Evolutionary conservation across 2,888 invertebrate species (phyloP), one percentile per base, ranked within the genome.

Genomic region (Baronia brevicornis): DNA sequence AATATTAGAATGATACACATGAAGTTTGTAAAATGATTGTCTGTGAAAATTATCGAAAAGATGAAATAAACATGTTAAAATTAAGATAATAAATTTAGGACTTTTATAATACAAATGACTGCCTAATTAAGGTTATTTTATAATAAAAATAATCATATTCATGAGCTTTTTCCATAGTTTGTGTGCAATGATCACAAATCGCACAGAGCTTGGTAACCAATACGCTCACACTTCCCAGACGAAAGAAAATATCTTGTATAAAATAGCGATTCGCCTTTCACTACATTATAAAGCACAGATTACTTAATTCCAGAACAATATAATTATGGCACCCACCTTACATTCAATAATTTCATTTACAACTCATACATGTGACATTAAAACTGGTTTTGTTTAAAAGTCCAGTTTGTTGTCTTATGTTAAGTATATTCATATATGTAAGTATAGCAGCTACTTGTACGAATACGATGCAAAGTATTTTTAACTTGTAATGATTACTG

Each of bases 211-310:
- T 80, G 65, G 72, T 77, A 77, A 78, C 62, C 61, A 62, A 71
- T 78, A 78, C 72, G 80, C 80, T 78, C 80, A 77, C 82, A 82
- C 80, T 79, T 79, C 72, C 82, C 82, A 80, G 78, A 78, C 69
- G 54, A 52, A 62, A 48, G 54, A 52, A 62, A 48, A 60, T 52
- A 60, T 66, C 22, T 60, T 71, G 67, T 78, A 71, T 60, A 64
- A 65, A 67, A 60, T 60, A 62, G 64, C 56, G 48, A 60, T 61
- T 57, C 58, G 67, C 64, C 66, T 56, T 53, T 72, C 79, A 79
- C 79, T 50, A 73, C 67, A 67, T 67, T 53, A 63, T 60, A 47
- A 56, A 70, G 78, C 80, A 80, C 80, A 52, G 60, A 69, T 57
- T 64, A 55, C 58, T 51, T 61, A 57, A 31, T 23, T 58, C 48